Conservation (phyloP, 2,113 vertebrate species). For the Semicossyphus pulcher region DNA sequence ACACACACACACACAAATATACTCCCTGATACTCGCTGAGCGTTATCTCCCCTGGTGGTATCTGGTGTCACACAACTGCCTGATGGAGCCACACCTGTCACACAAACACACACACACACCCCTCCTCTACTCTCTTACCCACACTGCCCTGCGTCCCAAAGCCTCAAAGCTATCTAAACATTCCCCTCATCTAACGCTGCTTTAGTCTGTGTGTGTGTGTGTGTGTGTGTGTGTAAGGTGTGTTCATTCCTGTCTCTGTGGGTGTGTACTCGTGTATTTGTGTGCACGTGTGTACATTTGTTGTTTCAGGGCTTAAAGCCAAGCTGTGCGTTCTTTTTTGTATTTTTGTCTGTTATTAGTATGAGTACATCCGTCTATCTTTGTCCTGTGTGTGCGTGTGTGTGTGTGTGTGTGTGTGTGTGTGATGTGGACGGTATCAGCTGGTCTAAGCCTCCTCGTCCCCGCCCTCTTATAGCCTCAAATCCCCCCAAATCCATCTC, state of each 20-base stretch:
- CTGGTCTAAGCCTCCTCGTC: slow-evolving; percentile 72
- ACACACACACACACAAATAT: slow-evolving; percentile 14
- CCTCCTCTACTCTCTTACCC: background rate
- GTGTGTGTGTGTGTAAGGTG: background rate
- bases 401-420: slow-evolving; percentile 24
- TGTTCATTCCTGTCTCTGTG: background rate
- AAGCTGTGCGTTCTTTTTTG: slow-evolving; percentile 8
- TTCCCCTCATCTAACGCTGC: slow-evolving; percentile 2
- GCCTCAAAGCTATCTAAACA: slow-evolving; percentile 63
- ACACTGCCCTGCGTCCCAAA: background rate
- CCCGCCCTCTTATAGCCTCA: slow-evolving; percentile 63
- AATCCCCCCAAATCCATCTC: slow-evolving; percentile 76
- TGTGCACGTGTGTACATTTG: slow-evolving; percentile 8
- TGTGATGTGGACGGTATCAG: slow-evolving; percentile 68
- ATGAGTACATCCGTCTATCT: slow-evolving; percentile 4
- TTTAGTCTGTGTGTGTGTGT: background rate
- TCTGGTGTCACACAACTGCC: slow-evolving; percentile 72
- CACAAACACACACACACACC: slow-evolving; percentile 27
- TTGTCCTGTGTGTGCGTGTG: slow-evolving; percentile 14
- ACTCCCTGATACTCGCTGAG: slow-evolving; percentile 27
- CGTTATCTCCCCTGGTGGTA: slow-evolving; percentile 45
- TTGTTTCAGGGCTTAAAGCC: slow-evolving; percentile 4
- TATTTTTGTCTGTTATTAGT: slow-evolving; percentile 27
- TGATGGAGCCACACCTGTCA: slow-evolving; percentile 72
- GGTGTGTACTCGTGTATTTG: background rate